phyloP scores from a whole-genome alignment of 2,113 vertebrate genomes.

The Melozone crissalis region DNA sequence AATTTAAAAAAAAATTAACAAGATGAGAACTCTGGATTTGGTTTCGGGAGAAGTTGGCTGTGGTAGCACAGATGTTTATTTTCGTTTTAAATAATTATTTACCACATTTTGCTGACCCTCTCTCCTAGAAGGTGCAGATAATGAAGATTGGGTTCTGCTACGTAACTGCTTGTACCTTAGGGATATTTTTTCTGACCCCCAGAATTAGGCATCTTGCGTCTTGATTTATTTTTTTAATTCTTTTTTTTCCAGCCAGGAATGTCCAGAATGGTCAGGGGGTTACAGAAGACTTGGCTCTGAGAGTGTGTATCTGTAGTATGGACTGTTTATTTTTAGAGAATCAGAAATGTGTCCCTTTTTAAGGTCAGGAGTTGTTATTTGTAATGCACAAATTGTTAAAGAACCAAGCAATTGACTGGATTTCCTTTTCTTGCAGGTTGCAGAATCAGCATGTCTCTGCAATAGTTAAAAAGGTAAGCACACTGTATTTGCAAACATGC shows the following conservation, averaged over 20 bases:
- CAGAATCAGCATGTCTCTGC: neutral
- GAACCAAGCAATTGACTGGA: neutral
- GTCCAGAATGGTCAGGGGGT: neutral
- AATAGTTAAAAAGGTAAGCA: slow-evolving; percentile 45
- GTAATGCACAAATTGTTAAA: neutral
- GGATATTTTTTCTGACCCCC: neutral
- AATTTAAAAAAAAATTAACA: neutral
- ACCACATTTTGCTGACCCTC: neutral
- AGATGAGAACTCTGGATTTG: neutral
- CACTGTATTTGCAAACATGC: neutral
- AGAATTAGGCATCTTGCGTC: neutral
- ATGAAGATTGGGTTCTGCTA: neutral
- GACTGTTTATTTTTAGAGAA: neutral
- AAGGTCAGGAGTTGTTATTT: neutral
- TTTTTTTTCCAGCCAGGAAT: neutral
- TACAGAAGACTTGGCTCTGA: neutral
- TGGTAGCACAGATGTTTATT: neutral
- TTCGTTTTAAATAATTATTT: neutral
- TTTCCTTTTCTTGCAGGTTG: slow-evolving; percentile 21
- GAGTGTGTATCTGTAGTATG: neutral
- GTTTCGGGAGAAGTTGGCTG: neutral
- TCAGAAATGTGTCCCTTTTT: neutral
- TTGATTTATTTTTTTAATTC: neutral
- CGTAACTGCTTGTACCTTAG: neutral
- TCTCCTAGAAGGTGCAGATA: neutral